Evolutionary conservation across 1,140 invertebrate species (phyloP).

Genomic region (Drosophila prosaltans): DNA sequence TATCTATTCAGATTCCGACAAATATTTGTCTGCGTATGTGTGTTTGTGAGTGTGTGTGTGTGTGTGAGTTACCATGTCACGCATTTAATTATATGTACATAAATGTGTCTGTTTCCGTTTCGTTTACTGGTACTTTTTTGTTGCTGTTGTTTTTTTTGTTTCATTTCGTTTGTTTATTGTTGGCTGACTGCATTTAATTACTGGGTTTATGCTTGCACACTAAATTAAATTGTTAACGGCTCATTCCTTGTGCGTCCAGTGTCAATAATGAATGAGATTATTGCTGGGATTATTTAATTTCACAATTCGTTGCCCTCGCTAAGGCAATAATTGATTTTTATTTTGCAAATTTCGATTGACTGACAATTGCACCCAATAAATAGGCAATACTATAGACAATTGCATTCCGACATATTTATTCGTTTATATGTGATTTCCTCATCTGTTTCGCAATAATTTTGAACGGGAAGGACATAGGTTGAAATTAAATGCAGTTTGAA

Average conservation of each 20-base stretch:
- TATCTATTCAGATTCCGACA: too few relatives aligned
- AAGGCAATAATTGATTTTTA: conserved; percentile 21
- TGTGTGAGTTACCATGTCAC: not conserved
- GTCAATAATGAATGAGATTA: conserved; percentile 47
- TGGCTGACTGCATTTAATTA: conserved; percentile 40
- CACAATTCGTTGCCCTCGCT: conserved; percentile 31
- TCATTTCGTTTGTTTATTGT: conserved; percentile 23
- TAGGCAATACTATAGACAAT: too few relatives aligned
- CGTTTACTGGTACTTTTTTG: conserved; percentile 1
- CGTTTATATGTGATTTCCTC: not conserved
- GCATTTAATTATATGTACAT: conserved; percentile 1
- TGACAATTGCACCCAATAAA: not conserved
- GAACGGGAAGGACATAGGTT: too few relatives aligned
- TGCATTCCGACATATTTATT: not conserved
- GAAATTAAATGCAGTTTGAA: not conserved
- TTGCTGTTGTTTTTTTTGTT: conserved; percentile 35
- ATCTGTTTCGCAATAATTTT: not conserved
- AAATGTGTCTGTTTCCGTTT: not conserved
- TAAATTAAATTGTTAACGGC: conserved; percentile 57
- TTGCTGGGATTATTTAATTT: conserved; percentile 49
- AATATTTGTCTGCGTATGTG: too few relatives aligned
- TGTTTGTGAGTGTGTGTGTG: not conserved
- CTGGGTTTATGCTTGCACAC: conserved; percentile 35
- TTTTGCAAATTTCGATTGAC: conserved; percentile 14
- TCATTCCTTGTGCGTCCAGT: conserved; percentile 3